phyloP scores from a whole-genome alignment of 2,113 vertebrate genomes.

The Apeltes quadracus region DNA sequence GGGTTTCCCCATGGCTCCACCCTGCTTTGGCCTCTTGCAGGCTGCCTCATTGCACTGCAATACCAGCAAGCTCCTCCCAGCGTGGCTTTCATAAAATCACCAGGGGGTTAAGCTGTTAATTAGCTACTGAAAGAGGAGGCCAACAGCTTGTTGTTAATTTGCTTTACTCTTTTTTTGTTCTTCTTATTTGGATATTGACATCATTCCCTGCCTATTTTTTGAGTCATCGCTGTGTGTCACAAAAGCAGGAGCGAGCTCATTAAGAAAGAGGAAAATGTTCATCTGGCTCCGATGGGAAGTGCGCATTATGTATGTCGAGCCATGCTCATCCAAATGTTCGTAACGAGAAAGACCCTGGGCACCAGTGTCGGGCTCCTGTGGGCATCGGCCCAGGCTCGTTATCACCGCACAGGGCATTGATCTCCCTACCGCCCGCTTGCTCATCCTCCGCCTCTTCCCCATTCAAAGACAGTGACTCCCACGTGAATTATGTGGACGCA shows the following conservation, averaged over 20 bases:
- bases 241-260: constrained; percentile 72
- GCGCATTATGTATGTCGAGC: constrained; percentile 77
- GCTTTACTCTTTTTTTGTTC: constrained; percentile 54
- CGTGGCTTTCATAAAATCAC: constrained; percentile 81
- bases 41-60: constrained; percentile 76
- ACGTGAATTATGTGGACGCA: constrained; percentile 98
- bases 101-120: constrained; percentile 85
- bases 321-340: constrained; percentile 80
- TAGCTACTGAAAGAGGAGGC: constrained; percentile 78
- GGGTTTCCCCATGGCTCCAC: constrained; percentile 64
- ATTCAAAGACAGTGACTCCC: constrained; percentile 90
- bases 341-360: constrained; percentile 76
- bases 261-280: constrained; percentile 70
- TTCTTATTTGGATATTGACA: constrained; percentile 65
- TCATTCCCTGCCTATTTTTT: constrained; percentile 76
- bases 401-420: constrained; percentile 93
- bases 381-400: constrained; percentile 92
- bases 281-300: constrained; percentile 74
- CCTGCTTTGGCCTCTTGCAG: constrained; percentile 80
- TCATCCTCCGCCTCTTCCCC: constrained; percentile 80
- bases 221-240: constrained; percentile 64
- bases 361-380: constrained; percentile 83
- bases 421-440: constrained; percentile 86
- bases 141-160: constrained; percentile 78
- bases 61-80: constrained; percentile 67